Evolutionary conservation across 2,888 invertebrate species (phyloP).

Genomic region (Drosophila neonasuta): DNA sequence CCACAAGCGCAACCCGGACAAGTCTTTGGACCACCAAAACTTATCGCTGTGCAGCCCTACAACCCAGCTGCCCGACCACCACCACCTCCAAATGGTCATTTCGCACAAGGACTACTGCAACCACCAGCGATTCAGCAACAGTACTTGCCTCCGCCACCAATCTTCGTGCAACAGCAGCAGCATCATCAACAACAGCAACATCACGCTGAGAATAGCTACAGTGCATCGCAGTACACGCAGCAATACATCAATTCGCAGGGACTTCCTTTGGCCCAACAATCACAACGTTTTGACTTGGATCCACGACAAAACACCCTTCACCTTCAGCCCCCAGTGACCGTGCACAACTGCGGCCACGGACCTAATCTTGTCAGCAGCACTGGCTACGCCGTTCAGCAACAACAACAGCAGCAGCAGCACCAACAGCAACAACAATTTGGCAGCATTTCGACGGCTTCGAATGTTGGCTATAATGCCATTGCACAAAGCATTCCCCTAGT

Average conservation of each 20-base stretch:
- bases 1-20: slow-evolving; percentile 70
- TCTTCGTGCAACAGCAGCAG: slow-evolving; percentile 11
- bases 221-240: slow-evolving; percentile 65
- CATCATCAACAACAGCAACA: slow-evolving; percentile 29
- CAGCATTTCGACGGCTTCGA: slow-evolving; percentile 51
- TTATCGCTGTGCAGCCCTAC: slow-evolving; percentile 43
- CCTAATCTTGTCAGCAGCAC: slow-evolving; percentile 77
- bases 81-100: slow-evolving; percentile 44
- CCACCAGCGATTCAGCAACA: slow-evolving; percentile 47
- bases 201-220: slow-evolving; percentile 64
- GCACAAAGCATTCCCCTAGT: slow-evolving; percentile 77
- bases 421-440: slow-evolving; percentile 51
- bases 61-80: slow-evolving; percentile 49
- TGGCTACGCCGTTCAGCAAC: slow-evolving; percentile 63
- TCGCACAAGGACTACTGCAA: slow-evolving; percentile 50
- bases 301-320: slow-evolving; percentile 48
- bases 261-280: slow-evolving; percentile 72
- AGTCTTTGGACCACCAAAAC: slow-evolving; percentile 56
- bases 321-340: slow-evolving; percentile 51
- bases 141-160: slow-evolving; percentile 53
- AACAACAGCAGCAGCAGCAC: slow-evolving; percentile 45
- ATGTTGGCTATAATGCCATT: slow-evolving; percentile 68
- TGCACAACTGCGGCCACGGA: slow-evolving; percentile 81
- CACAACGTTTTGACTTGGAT: slow-evolving; percentile 70
- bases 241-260: slow-evolving; percentile 73